Conservation (phyloP, 2,888 invertebrate genomes). For the Ennomos erosarius region DNA sequence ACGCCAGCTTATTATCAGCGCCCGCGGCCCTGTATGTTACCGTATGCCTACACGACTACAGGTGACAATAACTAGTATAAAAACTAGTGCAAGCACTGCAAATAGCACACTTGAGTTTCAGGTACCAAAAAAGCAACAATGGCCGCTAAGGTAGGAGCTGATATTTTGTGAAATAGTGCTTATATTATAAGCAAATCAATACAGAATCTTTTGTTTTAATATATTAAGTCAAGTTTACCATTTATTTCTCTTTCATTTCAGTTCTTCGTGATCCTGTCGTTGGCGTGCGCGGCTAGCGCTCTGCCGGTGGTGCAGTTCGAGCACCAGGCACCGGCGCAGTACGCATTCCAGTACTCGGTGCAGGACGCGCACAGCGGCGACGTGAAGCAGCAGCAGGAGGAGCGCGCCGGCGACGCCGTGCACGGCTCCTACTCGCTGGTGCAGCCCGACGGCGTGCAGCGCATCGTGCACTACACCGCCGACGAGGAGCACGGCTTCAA, state of each 20-base stretch:
- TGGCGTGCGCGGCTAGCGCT: constrained; percentile 49
- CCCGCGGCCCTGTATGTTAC: constrained; percentile 46
- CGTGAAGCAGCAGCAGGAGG: constrained; percentile 77
- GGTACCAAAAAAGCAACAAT: constrained; percentile 65
- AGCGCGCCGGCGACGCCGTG: constrained; percentile 72
- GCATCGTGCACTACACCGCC: constrained; percentile 77
- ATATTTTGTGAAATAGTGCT: background rate
- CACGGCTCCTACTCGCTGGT: constrained; percentile 79
- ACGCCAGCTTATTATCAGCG: constrained; percentile 49
- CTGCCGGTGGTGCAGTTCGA: constrained; percentile 61
- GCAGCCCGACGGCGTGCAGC: constrained; percentile 76
- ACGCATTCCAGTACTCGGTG: constrained; percentile 77
- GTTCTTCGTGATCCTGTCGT: constrained; percentile 63
- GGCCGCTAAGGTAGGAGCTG: constrained; percentile 70
- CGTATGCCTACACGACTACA: constrained; percentile 36
- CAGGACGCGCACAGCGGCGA: constrained; percentile 76
- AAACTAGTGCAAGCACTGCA: constrained; percentile 55
- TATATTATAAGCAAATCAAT: background rate
- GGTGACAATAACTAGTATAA: constrained; percentile 60
- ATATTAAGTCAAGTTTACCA: constrained; percentile 10
- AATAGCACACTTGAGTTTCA: constrained; percentile 60
- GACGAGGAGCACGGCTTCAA: constrained; percentile 77
- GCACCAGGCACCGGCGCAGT: constrained; percentile 67
- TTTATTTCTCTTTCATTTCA: constrained; percentile 34
- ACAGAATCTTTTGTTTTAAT: background rate